phyloP scores from a whole-genome alignment of 2,797 vertebrate species.

The Decapterus maruadsi region DNA sequence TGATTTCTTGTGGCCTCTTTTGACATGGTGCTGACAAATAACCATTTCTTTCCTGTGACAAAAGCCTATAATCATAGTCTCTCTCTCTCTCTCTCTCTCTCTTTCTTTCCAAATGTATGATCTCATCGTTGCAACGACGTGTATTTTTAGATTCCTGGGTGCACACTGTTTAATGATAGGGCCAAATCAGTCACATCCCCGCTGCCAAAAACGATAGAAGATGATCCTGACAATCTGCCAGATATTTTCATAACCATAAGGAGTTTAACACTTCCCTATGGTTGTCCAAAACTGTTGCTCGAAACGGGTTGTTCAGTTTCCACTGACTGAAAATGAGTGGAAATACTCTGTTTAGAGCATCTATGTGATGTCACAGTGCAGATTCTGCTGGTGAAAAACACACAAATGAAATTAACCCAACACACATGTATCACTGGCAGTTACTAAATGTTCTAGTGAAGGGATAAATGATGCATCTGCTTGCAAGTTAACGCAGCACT shows the following conservation, averaged over 20 bases:
- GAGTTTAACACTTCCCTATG: constrained; percentile 42
- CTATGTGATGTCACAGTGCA: neutral
- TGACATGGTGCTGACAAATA: constrained; percentile 84
- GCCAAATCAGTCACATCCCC: constrained; percentile 69
- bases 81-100: constrained; percentile 58
- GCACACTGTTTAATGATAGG: constrained; percentile 80
- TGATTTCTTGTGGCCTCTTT: constrained; percentile 67
- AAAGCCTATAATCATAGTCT: constrained; percentile 83
- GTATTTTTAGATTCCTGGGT: constrained; percentile 82
- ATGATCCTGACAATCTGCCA: constrained; percentile 56
- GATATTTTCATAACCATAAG: constrained; percentile 61
- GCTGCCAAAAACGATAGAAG: constrained; percentile 63
- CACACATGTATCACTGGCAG: neutral
- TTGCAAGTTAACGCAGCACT: constrained; percentile 14
- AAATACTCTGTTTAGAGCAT: constrained; percentile 3
- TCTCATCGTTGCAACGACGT: constrained; percentile 74
- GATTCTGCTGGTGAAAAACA: neutral
- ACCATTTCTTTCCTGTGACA: constrained; percentile 81
- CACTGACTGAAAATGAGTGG: constrained; percentile 4
- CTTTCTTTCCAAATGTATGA: constrained; percentile 73
- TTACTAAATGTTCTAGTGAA: constrained; percentile 22
- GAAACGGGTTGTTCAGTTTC: constrained; percentile 16
- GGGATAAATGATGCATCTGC: constrained; percentile 23
- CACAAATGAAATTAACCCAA: neutral
- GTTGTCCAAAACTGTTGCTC: constrained; percentile 24